These are phyloP conservation scores for Arge pagana DNA, from an alignment of 2,888 invertebrate species.

Conservation along the genomic window DNA sequence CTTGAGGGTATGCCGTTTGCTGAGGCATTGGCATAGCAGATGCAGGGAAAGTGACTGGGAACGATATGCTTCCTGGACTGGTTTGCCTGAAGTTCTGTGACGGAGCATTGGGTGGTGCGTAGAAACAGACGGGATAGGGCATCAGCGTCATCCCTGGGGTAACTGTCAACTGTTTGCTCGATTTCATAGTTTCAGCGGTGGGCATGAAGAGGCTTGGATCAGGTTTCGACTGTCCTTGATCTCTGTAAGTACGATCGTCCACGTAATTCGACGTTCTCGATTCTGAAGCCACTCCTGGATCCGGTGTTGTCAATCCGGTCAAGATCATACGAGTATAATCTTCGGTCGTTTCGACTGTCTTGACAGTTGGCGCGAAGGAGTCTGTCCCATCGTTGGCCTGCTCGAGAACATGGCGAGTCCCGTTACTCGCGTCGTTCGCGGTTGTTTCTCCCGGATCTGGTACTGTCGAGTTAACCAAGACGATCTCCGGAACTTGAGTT, in stretches of 20 bases:
- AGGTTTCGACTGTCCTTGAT: slow-evolving; percentile 10
- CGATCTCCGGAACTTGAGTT: too few species aligned
- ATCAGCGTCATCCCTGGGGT: slow-evolving; percentile 39
- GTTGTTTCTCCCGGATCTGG: too few species aligned
- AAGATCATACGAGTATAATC: too few species aligned
- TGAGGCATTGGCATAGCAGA: background rate
- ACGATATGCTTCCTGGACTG: slow-evolving; percentile 20
- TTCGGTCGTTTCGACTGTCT: too few species aligned
- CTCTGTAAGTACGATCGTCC: background rate
- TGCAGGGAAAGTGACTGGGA: slow-evolving; percentile 26
- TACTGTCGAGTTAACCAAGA: too few species aligned
- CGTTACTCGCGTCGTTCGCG: too few species aligned
- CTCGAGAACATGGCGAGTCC: too few species aligned
- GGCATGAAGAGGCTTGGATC: slow-evolving; percentile 29
- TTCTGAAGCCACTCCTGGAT: too few species aligned
- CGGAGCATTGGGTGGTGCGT: slow-evolving; percentile 28
- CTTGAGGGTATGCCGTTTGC: background rate
- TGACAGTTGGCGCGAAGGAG: too few species aligned
- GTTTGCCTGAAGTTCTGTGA: slow-evolving; percentile 7
- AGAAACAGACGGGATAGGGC: slow-evolving; percentile 43
- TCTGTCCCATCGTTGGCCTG: too few species aligned
- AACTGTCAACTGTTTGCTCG: slow-evolving; percentile 45
- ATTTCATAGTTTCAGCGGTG: slow-evolving; percentile 43
- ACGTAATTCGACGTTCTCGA: background rate
- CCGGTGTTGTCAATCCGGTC: too few species aligned